Percentiles rank a stretch among this genome's conserved stretches.
phyloP scores from a whole-genome alignment of 2,888 invertebrate genomes.

The Macrosoma leucophasiata region DNA sequence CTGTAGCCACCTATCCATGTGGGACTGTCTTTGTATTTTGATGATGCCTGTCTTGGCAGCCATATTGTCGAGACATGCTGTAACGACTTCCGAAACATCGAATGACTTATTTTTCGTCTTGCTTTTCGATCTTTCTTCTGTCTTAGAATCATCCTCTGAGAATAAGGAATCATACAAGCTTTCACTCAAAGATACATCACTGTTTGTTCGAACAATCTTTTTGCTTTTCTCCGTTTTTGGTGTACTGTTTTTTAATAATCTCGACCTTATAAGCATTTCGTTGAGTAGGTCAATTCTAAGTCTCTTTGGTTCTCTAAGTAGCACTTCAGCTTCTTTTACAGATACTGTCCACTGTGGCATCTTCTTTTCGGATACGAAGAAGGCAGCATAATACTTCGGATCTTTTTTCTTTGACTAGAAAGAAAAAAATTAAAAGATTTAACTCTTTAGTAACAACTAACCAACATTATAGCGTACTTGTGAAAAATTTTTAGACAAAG shows the following conservation, averaged over 20 bases:
- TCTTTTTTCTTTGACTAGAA: slow-evolving; percentile 73
- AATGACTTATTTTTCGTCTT: slow-evolving; percentile 49
- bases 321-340: slow-evolving; percentile 83
- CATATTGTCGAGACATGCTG: slow-evolving; percentile 67
- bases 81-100: slow-evolving; percentile 66
- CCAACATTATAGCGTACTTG: too few species aligned
- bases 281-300: slow-evolving; percentile 74
- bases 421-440: too few species aligned
- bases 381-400: slow-evolving; percentile 68
- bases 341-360: slow-evolving; percentile 81
- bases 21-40: slow-evolving; percentile 65
- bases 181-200: slow-evolving; percentile 65
- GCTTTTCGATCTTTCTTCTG: slow-evolving; percentile 41
- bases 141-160: slow-evolving; percentile 54
- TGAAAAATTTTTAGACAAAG: too few species aligned
- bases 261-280: slow-evolving; percentile 45
- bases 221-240: slow-evolving; percentile 42
- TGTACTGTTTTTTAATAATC: slow-evolving; percentile 35
- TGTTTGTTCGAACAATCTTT: slow-evolving; percentile 54
- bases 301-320: slow-evolving; percentile 72
- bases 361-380: slow-evolving; percentile 70
- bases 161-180: slow-evolving; percentile 65
- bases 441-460: too few species aligned
- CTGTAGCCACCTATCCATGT: slow-evolving; percentile 70
- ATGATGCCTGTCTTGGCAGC: slow-evolving; percentile 68